Base-by-base conservation (phyloP, 2,888 invertebrate species). In the Vanessa cardui region DNA sequence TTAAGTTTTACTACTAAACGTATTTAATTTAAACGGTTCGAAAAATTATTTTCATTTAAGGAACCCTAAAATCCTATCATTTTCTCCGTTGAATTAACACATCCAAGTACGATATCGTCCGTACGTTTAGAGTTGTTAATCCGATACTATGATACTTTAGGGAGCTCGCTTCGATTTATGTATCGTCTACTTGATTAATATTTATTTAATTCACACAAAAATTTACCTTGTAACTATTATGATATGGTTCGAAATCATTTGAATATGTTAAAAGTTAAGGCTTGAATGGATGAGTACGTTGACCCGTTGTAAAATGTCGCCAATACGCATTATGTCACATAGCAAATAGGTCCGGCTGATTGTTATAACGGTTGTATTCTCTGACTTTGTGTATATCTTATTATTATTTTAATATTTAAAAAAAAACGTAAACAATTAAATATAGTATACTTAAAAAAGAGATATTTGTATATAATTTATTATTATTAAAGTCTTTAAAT, bases 141-240 rank as follows among this genome's bases (percentile, higher is more conserved):
- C 85, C 81, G 83, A 87, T 81, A 82, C 80, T 77, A 69, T 75
- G 76, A 77, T 77, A 80, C 81, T 81, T 82, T 77, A 80, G 82
- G 83, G 80, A 83, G 80, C 82, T 74, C 69, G 77, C 71, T 69
- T 76, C 80, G 81, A 87, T 87, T 84, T 87, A 86, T 87, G 83
- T 79, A 76, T 54, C 76, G 75, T 78, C 71, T 70, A 65, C 76
- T 79, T 83, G 87, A 87, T 84, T 80, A 79, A 86, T 84, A 76
- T 58, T 61, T 60, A n/a, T 8, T 47, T 31, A 16, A 16, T 4
- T n/a, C 47, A 54, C 12, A 15, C 26, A 6, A 70, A 61, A 64
- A 26, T 47, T 20, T n/a, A 61, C 68, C 46, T 31, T 73, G 68
- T 49, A 0, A 0, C 2, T 6, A 6, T 1, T 0, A 0, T 3